Evolutionary conservation across 2,113 vertebrate species (phyloP).

Genomic region (Tenrec ecaudatus): DNA sequence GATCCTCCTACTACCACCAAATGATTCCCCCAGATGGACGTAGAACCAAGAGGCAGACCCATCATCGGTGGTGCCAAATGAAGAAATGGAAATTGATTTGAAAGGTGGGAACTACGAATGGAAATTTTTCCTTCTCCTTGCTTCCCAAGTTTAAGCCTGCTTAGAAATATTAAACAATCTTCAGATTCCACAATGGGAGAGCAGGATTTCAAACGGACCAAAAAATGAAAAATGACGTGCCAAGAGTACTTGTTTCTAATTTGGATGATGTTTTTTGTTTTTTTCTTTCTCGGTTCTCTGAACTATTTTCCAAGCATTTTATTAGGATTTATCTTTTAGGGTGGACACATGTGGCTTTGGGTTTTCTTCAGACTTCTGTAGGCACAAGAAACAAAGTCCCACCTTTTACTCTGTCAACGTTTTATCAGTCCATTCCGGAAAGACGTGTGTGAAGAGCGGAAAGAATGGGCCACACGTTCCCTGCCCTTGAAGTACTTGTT

Average conservation of each 20-base stretch:
- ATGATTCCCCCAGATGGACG: slow-evolving; percentile 66
- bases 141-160: slow-evolving; percentile 56
- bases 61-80: slow-evolving; percentile 49
- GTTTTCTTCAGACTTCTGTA: background rate
- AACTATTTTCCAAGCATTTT: slow-evolving; percentile 21
- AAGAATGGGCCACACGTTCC: background rate
- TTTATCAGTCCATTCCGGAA: background rate
- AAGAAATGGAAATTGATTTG: slow-evolving; percentile 75
- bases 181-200: slow-evolving; percentile 47
- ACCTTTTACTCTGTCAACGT: background rate
- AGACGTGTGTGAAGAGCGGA: background rate
- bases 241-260: slow-evolving; percentile 5
- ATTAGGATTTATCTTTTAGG: background rate
- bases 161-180: slow-evolving; percentile 29
- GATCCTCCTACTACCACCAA: slow-evolving; percentile 53
- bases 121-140: slow-evolving; percentile 60
- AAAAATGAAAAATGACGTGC: background rate
- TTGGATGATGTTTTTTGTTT: slow-evolving; percentile 32
- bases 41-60: slow-evolving; percentile 30
- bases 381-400: background rate
- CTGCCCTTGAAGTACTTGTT: background rate
- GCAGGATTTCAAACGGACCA: slow-evolving; percentile 21
- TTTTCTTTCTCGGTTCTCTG: slow-evolving; percentile 47
- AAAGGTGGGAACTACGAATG: slow-evolving; percentile 68
- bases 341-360: background rate